Evolutionary conservation across 2,888 invertebrate species (phyloP).

Genomic region (Phaonia tiefii): DNA sequence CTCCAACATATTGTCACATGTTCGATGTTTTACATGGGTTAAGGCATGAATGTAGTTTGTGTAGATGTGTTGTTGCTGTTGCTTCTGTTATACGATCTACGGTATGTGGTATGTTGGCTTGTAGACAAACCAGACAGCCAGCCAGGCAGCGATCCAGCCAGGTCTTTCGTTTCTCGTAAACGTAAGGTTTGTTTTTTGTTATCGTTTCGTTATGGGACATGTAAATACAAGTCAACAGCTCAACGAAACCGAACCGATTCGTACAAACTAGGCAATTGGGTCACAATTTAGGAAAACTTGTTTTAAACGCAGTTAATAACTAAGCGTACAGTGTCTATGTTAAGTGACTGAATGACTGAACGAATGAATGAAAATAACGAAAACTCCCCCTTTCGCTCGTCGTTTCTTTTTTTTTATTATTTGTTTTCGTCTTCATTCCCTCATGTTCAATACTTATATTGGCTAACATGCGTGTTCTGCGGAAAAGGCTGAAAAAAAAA

Average conservation of each 20-base stretch:
- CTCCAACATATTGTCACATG: conserved; percentile 57
- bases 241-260: too few species aligned
- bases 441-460: conserved; percentile 5
- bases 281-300: conserved; percentile 79
- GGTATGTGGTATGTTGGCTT: conserved; percentile 10
- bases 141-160: background rate
- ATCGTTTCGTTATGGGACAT: conserved; percentile 53
- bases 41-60: conserved; percentile 9
- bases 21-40: conserved; percentile 27
- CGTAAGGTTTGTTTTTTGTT: conserved; percentile 10
- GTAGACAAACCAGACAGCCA: background rate
- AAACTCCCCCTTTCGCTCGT: conserved; percentile 5
- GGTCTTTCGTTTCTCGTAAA: background rate
- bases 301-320: conserved; percentile 64
- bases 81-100: background rate
- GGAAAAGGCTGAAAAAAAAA: conserved; percentile 16
- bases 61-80: too few species aligned
- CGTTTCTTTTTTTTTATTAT: too few species aligned
- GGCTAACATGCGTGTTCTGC: conserved; percentile 42
- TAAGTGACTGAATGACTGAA: conserved; percentile 23
- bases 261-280: conserved; percentile 77
- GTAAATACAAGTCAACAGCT: conserved; percentile 49
- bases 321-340: background rate
- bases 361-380: conserved; percentile 41
- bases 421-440: background rate